phyloP scores from a whole-genome alignment of 1,140 invertebrate genomes.

The Leptopilina clavipes region DNA sequence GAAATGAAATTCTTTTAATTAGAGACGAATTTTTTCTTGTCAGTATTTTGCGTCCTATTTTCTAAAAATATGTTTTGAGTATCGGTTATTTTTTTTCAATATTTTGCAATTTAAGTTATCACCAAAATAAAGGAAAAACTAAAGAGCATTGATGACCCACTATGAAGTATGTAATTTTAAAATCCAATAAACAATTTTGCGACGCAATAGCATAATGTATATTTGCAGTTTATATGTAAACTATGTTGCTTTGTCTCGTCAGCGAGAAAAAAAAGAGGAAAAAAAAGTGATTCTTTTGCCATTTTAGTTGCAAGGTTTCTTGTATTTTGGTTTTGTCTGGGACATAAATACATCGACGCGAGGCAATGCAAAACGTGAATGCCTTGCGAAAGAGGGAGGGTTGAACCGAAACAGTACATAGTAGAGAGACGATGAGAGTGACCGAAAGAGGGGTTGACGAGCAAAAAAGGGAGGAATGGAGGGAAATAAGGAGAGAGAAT shows the following conservation, averaged over 20 bases:
- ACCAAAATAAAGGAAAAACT: too few relatives aligned
- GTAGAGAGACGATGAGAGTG: not conserved
- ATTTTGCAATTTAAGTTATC: too few relatives aligned
- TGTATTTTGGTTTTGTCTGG: constrained; percentile 15
- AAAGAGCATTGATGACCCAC: too few relatives aligned
- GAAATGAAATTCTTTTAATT: too few relatives aligned
- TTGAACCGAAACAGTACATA: not conserved
- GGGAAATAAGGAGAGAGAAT: constrained; percentile 40
- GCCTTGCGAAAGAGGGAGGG: constrained; percentile 7
- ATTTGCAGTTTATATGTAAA: not conserved
- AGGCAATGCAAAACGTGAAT: not conserved
- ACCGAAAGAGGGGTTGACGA: not conserved
- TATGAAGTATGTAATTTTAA: too few relatives aligned
- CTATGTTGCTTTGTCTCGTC: not conserved
- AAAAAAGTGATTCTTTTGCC: constrained; percentile 35
- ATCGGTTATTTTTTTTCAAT: too few relatives aligned
- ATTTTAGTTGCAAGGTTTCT: not conserved
- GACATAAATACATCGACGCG: constrained; percentile 12
- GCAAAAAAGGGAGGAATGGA: not conserved
- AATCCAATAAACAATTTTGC: not conserved
- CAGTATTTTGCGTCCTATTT: too few relatives aligned
- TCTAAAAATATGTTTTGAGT: too few relatives aligned
- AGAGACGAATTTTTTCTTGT: too few relatives aligned
- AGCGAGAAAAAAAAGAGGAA: not conserved
- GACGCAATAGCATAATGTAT: not conserved